Conservation (phyloP, 2,888 invertebrate species). For the Cinara cedri region DNA sequence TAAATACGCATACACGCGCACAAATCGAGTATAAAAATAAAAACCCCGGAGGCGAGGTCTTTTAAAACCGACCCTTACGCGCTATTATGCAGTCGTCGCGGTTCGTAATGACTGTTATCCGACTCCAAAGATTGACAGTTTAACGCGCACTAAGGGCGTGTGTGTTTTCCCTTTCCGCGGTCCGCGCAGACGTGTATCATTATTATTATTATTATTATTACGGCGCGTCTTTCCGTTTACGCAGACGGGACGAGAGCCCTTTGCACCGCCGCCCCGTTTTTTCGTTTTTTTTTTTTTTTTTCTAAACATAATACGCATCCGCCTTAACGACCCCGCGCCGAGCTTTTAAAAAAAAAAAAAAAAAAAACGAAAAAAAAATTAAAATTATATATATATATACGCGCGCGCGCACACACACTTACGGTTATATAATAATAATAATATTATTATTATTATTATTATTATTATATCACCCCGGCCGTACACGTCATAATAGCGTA, state of each 20-base stretch:
- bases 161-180: slow-evolving; percentile 34
- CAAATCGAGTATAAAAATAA: neutral
- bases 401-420: neutral
- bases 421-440: neutral
- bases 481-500: no score
- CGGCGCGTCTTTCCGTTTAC: no score
- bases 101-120: slow-evolving; percentile 54
- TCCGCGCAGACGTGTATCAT: neutral
- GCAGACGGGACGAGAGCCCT: no score
- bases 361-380: slow-evolving; percentile 12
- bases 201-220: no score
- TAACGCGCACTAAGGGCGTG: slow-evolving; percentile 6
- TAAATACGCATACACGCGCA: no score
- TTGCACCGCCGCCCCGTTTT: no score
- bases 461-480: neutral
- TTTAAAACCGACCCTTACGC: slow-evolving; percentile 31
- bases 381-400: neutral
- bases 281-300: no score
- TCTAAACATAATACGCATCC: neutral
- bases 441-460: neutral
- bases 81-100: slow-evolving; percentile 14
- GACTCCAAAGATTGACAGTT: slow-evolving; percentile 55
- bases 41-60: slow-evolving; percentile 34
- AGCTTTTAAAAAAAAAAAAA: slow-evolving; percentile 44
- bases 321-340: slow-evolving; percentile 36